Percentiles rank a stretch among this genome's conserved stretches.
Conservation (phyloP, 2,113 vertebrate species). For the Mesembrinibis cayennensis region DNA sequence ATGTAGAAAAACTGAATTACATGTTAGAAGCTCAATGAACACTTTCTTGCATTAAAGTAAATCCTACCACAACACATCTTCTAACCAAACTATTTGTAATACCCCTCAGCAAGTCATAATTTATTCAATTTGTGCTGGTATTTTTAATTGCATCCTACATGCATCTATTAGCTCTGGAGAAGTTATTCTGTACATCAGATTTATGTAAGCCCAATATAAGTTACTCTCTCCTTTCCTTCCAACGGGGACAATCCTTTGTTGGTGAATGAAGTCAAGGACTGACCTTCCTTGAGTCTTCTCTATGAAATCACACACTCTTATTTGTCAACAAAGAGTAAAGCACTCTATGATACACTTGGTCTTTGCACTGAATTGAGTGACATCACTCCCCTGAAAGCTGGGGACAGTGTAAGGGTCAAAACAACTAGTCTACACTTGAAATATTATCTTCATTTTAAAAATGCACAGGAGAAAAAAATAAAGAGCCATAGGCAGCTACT, state of each 20-base stretch:
- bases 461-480: not conserved
- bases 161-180: not conserved
- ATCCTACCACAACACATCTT: not conserved
- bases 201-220: not conserved
- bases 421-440: not conserved
- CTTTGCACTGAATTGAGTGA: not conserved
- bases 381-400: not conserved
- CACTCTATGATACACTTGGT: not conserved
- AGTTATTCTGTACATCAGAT: not conserved
- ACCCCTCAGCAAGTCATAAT: not conserved
- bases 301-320: not conserved
- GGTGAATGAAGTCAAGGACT: not conserved
- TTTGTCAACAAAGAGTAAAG: not conserved
- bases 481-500: not conserved
- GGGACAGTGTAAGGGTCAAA: not conserved
- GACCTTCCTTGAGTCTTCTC: not conserved
- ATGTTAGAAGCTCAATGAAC: not conserved
- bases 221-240: not conserved
- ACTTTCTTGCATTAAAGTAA: not conserved
- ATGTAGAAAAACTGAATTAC: not conserved
- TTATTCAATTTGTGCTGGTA: not conserved
- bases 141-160: not conserved
- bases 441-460: not conserved
- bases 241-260: not conserved
- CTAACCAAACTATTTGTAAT: not conserved